Evolutionary conservation across 2,888 invertebrate genomes (phyloP), one percentile per base, ranked within the genome.

Genomic region (Hedychridium roseum): DNA sequence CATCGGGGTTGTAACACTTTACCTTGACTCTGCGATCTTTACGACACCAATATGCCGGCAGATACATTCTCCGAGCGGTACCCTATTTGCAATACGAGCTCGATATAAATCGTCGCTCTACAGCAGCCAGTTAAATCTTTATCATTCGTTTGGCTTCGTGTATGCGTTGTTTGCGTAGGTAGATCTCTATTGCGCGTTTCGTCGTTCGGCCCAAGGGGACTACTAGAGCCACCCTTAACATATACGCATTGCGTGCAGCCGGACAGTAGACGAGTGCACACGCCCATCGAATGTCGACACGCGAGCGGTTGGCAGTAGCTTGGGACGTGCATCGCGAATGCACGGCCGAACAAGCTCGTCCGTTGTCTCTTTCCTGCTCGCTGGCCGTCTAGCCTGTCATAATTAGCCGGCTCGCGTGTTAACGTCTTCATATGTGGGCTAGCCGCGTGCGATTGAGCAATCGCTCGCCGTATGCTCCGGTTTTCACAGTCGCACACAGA

Each of bases 401-500:
- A 68, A 70, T 71, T 68, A 69, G 54, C 49, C 55, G 60, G 54
- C 60, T 71, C 60, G 68, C 67, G 66, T 66, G 70, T 65, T 71
- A 68, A 71, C 65, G 71, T 66, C 70, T 71, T 70, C 59, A 71
- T 70, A 50, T 49, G 48, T 43, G 48, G 47, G 28, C 35, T 55
- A 53, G 64, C 66, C 59, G 58, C 58, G 60, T 45, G 16, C 18
- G 35, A 20, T 3, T 11, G n/a, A 11, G 1, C 3, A 3, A 18
- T 15, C 35, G 35, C 11, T 28, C 31, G 31, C 48, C 62, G 50
- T 50, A 42, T 62, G 58, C 54, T 50, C 35, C 15, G 44, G 35
- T 53, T 62, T 43, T 43, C 37, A 23, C 47, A 50, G 48, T 50
- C 44, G 28, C 14, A 9, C 28, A 14, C 28, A 11, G n/a, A 14